Percentiles rank a stretch among this genome's conserved stretches.
Evolutionary conservation across 2,888 invertebrate species (phyloP).

Genomic region (Entomobrya multifasciata): DNA sequence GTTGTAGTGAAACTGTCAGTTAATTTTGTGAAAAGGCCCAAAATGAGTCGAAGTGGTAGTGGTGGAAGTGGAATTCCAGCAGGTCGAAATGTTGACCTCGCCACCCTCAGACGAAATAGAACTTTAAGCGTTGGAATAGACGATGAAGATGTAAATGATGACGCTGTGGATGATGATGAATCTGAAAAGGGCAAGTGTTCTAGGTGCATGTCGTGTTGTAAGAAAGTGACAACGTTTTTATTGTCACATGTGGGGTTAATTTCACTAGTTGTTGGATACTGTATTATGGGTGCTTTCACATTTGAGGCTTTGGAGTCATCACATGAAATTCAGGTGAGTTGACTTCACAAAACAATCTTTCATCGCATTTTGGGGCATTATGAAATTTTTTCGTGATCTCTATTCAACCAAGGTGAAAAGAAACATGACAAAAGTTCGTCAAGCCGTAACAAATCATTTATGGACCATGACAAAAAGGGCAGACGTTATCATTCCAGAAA

Average conservation of each 20-base stretch:
- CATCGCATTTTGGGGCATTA: neutral
- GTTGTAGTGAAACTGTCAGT: neutral
- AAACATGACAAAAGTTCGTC: slow-evolving; percentile 87
- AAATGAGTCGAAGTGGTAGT: slow-evolving; percentile 63
- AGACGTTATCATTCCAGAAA: slow-evolving; percentile 86
- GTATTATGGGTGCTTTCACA: slow-evolving; percentile 92
- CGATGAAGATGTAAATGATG: neutral
- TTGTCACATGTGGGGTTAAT: slow-evolving; percentile 94
- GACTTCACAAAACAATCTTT: no score
- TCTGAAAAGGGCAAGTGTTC: slow-evolving; percentile 71
- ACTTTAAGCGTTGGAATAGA: slow-evolving; percentile 25
- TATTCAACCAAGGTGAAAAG: slow-evolving; percentile 87
- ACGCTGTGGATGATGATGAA: slow-evolving; percentile 31
- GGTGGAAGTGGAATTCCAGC: slow-evolving; percentile 4
- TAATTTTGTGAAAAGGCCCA: neutral
- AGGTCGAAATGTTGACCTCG: slow-evolving; percentile 14
- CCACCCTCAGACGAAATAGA: neutral
- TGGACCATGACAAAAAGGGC: slow-evolving; percentile 87
- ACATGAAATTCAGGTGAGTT: slow-evolving; percentile 69
- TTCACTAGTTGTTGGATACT: slow-evolving; percentile 93
- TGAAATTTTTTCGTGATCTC: slow-evolving; percentile 47
- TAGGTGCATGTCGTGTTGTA: slow-evolving; percentile 73
- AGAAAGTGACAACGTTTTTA: slow-evolving; percentile 89
- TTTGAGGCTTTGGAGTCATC: slow-evolving; percentile 82
- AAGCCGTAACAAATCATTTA: slow-evolving; percentile 89